These are phyloP conservation scores for Alitta virens DNA, from an alignment of 2,888 invertebrate species.

Conservation along the genomic window DNA sequence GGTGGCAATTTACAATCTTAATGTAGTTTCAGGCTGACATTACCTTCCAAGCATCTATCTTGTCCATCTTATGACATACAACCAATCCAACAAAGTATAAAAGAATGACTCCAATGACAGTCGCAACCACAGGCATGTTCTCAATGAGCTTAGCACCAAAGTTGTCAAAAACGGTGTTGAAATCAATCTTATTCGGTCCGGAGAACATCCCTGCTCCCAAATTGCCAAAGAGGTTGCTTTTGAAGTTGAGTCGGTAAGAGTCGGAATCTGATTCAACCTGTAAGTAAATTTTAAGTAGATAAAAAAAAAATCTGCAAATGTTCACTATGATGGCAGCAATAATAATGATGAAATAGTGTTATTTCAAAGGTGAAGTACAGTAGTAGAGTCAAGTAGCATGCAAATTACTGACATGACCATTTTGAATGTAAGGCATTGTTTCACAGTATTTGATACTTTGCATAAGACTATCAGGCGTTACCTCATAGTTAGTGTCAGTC, in stretches of 20 bases:
- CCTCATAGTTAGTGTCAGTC: too few relatives aligned
- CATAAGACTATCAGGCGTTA: too few relatives aligned
- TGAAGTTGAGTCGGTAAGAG: neutral
- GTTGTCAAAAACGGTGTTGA: neutral
- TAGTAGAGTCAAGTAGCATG: too few relatives aligned
- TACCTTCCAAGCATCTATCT: neutral
- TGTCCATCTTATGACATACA: neutral
- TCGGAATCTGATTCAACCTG: neutral
- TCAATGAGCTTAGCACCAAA: neutral
- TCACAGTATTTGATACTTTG: too few relatives aligned
- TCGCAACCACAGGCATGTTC: neutral
- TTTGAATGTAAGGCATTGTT: too few relatives aligned
- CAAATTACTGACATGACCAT: too few relatives aligned
- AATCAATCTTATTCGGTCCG: neutral
- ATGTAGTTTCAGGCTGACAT: too few relatives aligned
- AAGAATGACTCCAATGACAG: neutral
- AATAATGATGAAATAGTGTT: too few relatives aligned
- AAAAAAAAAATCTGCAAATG: too few relatives aligned
- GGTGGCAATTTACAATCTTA: too few relatives aligned
- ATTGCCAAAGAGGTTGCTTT: neutral
- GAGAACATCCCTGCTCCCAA: neutral
- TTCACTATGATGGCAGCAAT: too few relatives aligned
- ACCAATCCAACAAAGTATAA: neutral
- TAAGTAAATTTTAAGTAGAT: neutral
- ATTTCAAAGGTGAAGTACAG: too few relatives aligned